Percentiles rank a stretch among this genome's conserved stretches.
phyloP scores from a whole-genome alignment of 2,888 invertebrate species.

The Conomelus anceps region DNA sequence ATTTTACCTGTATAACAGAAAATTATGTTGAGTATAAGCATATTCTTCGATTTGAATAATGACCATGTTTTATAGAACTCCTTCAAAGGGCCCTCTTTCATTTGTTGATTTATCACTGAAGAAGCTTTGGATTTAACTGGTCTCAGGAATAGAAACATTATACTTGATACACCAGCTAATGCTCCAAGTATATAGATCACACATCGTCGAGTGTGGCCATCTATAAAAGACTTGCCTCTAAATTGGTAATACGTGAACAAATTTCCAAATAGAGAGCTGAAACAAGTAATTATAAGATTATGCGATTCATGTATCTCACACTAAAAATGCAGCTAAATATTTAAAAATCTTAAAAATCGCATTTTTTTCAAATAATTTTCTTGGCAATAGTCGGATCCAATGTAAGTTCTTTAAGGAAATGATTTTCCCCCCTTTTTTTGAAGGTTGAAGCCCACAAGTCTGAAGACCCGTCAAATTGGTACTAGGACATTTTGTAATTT shows the following conservation, averaged over 20 bases:
- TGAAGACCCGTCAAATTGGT: no score
- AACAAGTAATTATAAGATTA: no score
- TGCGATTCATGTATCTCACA: no score
- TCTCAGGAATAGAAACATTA: conserved; percentile 54
- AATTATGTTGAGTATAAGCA: conserved; percentile 73
- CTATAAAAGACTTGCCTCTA: conserved; percentile 27
- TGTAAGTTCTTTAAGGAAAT: neutral
- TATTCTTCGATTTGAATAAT: conserved; percentile 71
- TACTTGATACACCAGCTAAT: conserved; percentile 39
- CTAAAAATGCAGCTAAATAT: no score
- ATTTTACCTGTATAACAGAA: conserved; percentile 83
- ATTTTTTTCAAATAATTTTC: no score
- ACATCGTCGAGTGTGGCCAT: conserved; percentile 23
- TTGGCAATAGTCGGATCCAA: no score
- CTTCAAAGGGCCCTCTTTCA: conserved; percentile 50
- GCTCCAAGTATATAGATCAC: conserved; percentile 24
- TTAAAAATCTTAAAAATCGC: no score
- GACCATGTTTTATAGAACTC: conserved; percentile 67
- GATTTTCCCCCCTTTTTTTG: no score
- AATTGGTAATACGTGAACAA: conserved; percentile 23
- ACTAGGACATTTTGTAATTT: no score
- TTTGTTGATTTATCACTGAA: neutral
- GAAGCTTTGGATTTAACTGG: conserved; percentile 38
- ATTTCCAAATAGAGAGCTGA: conserved; percentile 21
- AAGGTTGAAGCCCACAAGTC: no score